phyloP scores from a whole-genome alignment of 2,113 vertebrate species.

The Charadrius vociferus region DNA sequence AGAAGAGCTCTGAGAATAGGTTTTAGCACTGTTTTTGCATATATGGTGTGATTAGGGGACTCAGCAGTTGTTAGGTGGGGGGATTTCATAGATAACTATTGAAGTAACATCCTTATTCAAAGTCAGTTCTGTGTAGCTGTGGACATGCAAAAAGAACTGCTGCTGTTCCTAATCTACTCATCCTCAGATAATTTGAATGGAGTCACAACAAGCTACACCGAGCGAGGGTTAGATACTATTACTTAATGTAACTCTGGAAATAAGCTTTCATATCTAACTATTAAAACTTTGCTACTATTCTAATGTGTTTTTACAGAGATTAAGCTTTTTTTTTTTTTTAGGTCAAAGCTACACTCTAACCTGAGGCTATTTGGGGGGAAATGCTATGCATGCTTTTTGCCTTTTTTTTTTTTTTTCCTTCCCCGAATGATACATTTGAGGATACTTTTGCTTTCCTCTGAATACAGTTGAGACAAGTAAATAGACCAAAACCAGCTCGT shows the following conservation, averaged over 20 bases:
- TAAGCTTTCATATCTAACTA: not conserved
- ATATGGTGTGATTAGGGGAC: no score
- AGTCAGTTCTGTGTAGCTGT: not conserved
- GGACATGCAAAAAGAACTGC: not conserved
- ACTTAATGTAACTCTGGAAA: not conserved
- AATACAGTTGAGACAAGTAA: not conserved
- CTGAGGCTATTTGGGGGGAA: not conserved
- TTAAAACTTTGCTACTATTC: not conserved
- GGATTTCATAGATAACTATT: not conserved
- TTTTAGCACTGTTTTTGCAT: not conserved
- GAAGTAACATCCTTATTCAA: not conserved
- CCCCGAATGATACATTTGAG: not conserved
- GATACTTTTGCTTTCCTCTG: not conserved
- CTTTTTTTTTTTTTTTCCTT: not conserved
- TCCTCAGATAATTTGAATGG: not conserved
- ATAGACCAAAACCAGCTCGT: not conserved
- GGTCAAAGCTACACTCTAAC: rapidly evolving
- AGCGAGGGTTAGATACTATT: not conserved
- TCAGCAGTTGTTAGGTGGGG: rapidly evolving
- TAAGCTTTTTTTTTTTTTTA: not conserved
- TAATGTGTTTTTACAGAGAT: not conserved
- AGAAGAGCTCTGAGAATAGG: not conserved
- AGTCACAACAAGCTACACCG: not conserved
- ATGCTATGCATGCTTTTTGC: no score
- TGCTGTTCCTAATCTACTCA: rapidly evolving